phyloP scores from a whole-genome alignment of 2,888 invertebrate genomes.

The Eudemis profundana region DNA sequence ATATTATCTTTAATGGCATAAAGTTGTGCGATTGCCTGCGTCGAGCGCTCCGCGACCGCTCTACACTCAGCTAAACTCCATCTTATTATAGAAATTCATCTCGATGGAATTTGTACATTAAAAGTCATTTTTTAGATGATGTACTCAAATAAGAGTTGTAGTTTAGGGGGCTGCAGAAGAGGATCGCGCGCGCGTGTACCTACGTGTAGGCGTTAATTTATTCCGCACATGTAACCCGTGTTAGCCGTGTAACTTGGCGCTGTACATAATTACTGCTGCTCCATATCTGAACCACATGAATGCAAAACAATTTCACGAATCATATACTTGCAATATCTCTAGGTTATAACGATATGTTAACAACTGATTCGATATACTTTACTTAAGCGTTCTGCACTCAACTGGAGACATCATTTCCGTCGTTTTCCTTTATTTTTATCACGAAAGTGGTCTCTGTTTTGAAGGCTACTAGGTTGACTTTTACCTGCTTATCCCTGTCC shows the following conservation, averaged over 20 bases:
- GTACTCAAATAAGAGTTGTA: no score
- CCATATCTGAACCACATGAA: conserved; percentile 12
- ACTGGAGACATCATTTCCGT: conserved; percentile 13
- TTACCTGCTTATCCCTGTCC: conserved; percentile 94
- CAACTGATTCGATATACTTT: conserved; percentile 19
- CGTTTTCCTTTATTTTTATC: neutral
- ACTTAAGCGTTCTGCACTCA: conserved; percentile 35
- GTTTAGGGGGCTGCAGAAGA: conserved; percentile 15
- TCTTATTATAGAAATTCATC: neutral
- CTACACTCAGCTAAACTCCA: conserved; percentile 7
- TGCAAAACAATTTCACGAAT: conserved; percentile 22
- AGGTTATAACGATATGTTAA: conserved; percentile 13
- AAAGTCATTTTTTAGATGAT: no score
- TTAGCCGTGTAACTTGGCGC: conserved; percentile 4
- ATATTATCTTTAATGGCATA: conserved; percentile 35
- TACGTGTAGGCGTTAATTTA: conserved; percentile 15
- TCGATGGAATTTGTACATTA: no score
- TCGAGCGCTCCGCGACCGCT: neutral
- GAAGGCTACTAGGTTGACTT: neutral
- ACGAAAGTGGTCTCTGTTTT: conserved; percentile 3
- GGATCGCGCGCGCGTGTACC: conserved; percentile 5
- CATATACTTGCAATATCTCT: conserved; percentile 2
- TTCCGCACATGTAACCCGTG: conserved; percentile 28
- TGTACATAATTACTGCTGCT: conserved; percentile 33
- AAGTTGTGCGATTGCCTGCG: conserved; percentile 24